Evolutionary conservation across 2,113 vertebrate genomes (phyloP), one percentile per base, ranked within the genome.

Genomic region (Cepphus grylle): DNA sequence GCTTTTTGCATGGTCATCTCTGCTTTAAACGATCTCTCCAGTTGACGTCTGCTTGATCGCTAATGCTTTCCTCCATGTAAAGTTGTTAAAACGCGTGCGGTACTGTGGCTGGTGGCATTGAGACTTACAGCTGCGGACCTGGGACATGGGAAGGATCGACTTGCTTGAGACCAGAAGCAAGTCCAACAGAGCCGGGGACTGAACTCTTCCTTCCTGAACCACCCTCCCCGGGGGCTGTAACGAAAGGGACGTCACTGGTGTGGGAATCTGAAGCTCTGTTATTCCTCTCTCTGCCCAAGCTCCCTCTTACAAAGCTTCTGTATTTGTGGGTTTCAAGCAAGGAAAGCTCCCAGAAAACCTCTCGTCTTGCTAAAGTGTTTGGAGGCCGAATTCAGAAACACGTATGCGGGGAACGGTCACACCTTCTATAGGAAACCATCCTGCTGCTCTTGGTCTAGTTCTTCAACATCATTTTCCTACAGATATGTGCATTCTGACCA

Each of bases 1-100:
- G 49, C 82, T 95, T 90, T 36, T 25, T 85, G 95, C 86, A 32
- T 74, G 91, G 50, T 70, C 78, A 56, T 56, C 26, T 74, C 67
- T 49, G 85, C 85, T 86, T 79, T 53, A 6, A 61, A 8, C 61
- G 14, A 1, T 30, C 65, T 45, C 25, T 59, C 74, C 15, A 9
- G 30, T 11, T 7, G 21, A n/a, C n/a, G 18, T 58, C 61, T 47
- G 38, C 58, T 77, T 2, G 4, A 40, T 42, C 0, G 1, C 82
- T 86, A 26, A 61, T 6, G 32, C 32, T 76, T 65, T 47, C 40
- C 19, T 58, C 8, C 15, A 4, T 26, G 14, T 12, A 1, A 5
- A 70, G 40, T 17, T 40, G 20, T 43, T 27, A 25, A 49, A 25
- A 49, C 2, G 0, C 9, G 61, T 8, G 38, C 30, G 2, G 45